phyloP scores from a whole-genome alignment of 2,888 invertebrate species.

The Nebria salina region DNA sequence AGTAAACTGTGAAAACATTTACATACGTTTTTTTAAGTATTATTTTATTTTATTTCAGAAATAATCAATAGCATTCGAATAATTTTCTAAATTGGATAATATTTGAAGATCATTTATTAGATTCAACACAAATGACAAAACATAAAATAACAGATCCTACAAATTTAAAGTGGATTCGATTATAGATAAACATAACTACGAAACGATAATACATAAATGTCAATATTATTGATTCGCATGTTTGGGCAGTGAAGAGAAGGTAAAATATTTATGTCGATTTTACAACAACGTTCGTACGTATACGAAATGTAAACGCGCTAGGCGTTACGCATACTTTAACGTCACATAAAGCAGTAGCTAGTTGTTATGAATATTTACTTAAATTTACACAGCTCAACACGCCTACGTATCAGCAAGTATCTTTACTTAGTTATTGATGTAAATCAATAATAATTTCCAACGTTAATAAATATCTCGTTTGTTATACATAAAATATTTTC shows the following conservation, averaged over 20 bases:
- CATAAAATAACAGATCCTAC: not conserved
- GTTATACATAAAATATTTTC: no score
- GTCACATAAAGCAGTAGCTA: constrained; percentile 15
- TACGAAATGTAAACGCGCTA: not conserved
- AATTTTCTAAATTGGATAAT: no score
- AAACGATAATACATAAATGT: constrained; percentile 31
- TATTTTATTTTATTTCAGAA: no score
- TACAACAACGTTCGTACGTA: not conserved
- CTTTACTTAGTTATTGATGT: no score
- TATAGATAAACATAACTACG: not conserved
- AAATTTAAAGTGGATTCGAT: not conserved
- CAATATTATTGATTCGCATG: constrained; percentile 42
- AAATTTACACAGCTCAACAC: constrained; percentile 27
- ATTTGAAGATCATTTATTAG: no score
- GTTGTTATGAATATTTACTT: constrained; percentile 36
- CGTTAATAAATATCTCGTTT: no score
- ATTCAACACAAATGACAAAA: not conserved
- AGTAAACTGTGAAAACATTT: no score
- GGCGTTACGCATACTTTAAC: not conserved
- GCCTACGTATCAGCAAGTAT: constrained; percentile 5
- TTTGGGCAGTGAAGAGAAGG: constrained; percentile 9
- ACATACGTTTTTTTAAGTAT: no score
- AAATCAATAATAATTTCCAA: no score
- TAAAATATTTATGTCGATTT: not conserved
- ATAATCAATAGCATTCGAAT: no score